Conservation (phyloP, 2,888 invertebrate species). For the Panopea generosa region DNA sequence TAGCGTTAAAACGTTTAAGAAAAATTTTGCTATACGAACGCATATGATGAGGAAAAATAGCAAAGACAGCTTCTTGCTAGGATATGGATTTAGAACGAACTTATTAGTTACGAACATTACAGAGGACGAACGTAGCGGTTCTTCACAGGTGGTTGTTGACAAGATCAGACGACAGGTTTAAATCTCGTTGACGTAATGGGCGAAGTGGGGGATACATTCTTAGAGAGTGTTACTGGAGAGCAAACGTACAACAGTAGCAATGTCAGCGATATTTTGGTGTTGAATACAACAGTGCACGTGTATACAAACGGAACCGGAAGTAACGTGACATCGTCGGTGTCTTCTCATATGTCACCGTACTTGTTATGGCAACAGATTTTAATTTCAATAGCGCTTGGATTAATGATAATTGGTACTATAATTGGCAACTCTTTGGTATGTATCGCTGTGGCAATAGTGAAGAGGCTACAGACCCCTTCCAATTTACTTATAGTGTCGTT, state of each 20-base stretch:
- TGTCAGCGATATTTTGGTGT: not conserved
- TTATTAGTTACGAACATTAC: too few species aligned
- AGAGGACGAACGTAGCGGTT: too few species aligned
- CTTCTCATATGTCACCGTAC: slow-evolving; percentile 23
- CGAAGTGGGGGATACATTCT: not conserved
- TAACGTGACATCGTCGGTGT: not conserved
- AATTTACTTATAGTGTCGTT: slow-evolving; percentile 86
- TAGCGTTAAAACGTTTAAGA: too few species aligned
- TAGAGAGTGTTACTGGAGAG: slow-evolving; percentile 16
- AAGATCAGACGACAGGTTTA: too few species aligned
- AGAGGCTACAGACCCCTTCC: slow-evolving; percentile 85
- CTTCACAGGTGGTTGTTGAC: too few species aligned
- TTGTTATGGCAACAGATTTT: slow-evolving; percentile 69
- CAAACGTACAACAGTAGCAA: slow-evolving; percentile 9
- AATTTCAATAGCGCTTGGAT: slow-evolving; percentile 72
- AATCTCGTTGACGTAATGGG: not conserved
- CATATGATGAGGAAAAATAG: too few species aligned
- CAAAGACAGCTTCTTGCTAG: too few species aligned
- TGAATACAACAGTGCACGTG: not conserved
- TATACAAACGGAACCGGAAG: slow-evolving; percentile 8
- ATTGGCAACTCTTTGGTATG: slow-evolving; percentile 87
- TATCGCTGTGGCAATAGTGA: slow-evolving; percentile 86
- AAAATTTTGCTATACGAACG: too few species aligned
- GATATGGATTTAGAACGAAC: too few species aligned
- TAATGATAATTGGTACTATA: slow-evolving; percentile 85